Base-by-base conservation (phyloP, 2,888 invertebrate species). In the Phyllotreta cruciferae region DNA sequence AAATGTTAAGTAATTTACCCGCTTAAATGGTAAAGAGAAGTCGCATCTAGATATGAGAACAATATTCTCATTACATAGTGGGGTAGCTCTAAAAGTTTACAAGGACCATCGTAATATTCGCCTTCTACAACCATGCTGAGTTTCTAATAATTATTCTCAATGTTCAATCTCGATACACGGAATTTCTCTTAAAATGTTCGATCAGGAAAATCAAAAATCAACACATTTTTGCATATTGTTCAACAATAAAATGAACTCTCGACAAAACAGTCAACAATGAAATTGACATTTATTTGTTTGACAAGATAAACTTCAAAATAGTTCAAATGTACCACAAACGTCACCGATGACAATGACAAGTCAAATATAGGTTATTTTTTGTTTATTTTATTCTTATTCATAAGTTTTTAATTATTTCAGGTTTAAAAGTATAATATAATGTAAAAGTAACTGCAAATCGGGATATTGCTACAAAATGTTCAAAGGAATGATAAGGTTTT, bases 51-150 rank as follows among this genome's bases (percentile, higher is more conserved):
- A 69, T 75, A 76, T 7, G 73, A 72, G 9, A 79, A 72, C 34
- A 80, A 72, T 56, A 73, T 70, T 52, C 76, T 63, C 57, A 79
- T 62, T 10, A 76, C 71, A 66, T 77, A 77, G 47, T 78, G 77
- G 0, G 78, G 77, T 8, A 79, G 64, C 24, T 70, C 67, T 41
- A 70, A 49, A 36, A 72, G 49, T 62, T 66, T 66, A 55, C 70
- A 70, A 9, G 56, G 60, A 10, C 62, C 62, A 36, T 62, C 53
- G 34, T 61, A 64, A 57, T 64, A 64, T 53, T 64, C 61, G 47
- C 61, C 64, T 53, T 64, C 64, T 4, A 64, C 57, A 8, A 61
- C 64, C 64, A 64, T 60, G 24, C 36, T 58, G 38, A 55, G 3
- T 10, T 11, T 56, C 36, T 34, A 56, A 44, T n/a, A 53, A 53